Evolutionary conservation across 1,140 invertebrate species (phyloP).

Genomic region (Drosophila sp.): DNA sequence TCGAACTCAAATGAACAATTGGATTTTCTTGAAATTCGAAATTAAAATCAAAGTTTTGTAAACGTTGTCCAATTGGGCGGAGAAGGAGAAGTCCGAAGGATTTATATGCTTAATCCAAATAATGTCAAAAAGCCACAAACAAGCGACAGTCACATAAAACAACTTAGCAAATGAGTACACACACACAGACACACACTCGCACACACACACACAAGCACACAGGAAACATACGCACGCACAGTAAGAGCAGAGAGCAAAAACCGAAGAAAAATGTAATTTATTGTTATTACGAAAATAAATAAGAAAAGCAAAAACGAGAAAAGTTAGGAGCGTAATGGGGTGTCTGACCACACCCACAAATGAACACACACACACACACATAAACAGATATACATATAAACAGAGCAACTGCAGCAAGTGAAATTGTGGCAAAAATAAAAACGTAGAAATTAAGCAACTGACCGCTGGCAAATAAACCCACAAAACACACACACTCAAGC

Average conservation of each 20-base stretch:
- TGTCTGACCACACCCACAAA: constrained; percentile 42
- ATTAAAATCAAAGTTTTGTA: constrained; percentile 43
- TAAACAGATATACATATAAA: background rate
- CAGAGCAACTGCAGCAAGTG: constrained; percentile 48
- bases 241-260: constrained; percentile 32
- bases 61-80: constrained; percentile 57
- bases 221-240: constrained; percentile 11
- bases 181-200: constrained; percentile 35
- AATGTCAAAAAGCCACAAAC: constrained; percentile 80
- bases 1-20: background rate
- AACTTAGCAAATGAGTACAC: constrained; percentile 74
- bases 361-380: constrained; percentile 11
- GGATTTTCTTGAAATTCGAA: background rate
- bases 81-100: constrained; percentile 28
- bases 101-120: constrained; percentile 79
- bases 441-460: constrained; percentile 78
- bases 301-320: constrained; percentile 56
- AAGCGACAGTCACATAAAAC: constrained; percentile 78
- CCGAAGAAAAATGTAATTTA: constrained; percentile 78
- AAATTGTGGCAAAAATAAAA: constrained; percentile 73
- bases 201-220: constrained; percentile 27
- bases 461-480: constrained; percentile 68
- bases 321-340: constrained; percentile 31
- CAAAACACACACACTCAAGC: constrained; percentile 31
- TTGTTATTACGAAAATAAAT: constrained; percentile 81